A percentile compares a stretch with the other conserved stretches of the same genome.
These are phyloP conservation scores for Proteles cristata DNA, from an alignment of 2,113 vertebrate species.

Conservation along the genomic window DNA sequence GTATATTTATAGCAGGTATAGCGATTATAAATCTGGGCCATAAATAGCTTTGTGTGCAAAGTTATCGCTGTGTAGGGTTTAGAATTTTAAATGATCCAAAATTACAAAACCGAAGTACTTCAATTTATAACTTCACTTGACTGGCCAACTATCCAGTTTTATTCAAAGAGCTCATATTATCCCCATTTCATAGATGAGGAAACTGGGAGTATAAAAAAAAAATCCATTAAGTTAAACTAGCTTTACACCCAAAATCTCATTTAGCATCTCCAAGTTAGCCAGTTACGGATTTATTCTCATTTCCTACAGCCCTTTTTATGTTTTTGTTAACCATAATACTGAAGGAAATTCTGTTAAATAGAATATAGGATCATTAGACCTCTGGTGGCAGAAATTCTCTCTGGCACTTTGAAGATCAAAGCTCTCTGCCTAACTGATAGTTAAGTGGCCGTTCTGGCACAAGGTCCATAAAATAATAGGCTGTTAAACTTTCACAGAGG, in stretches of 20 bases:
- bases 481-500: not conserved
- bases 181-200: not conserved
- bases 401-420: not conserved
- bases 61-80: not conserved
- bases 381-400: not conserved
- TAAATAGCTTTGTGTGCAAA: not conserved
- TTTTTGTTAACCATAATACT: not conserved
- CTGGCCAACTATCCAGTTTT: not conserved
- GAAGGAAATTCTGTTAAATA: not conserved
- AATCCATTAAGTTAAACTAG: not conserved
- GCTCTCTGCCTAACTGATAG: not conserved
- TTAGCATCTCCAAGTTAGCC: not conserved
- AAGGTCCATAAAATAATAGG: not conserved
- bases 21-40: not conserved
- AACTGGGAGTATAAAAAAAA: constrained; percentile 6
- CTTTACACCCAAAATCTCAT: not conserved
- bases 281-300: not conserved
- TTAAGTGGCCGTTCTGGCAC: not conserved
- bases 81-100: not conserved
- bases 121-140: not conserved
- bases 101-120: not conserved
- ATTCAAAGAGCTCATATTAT: not conserved
- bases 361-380: not conserved
- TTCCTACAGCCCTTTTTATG: not conserved
- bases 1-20: not conserved